These are phyloP conservation scores for Pseudeuparius sepicola DNA, from an alignment of 2,888 invertebrate species.

Conservation along the genomic window DNA sequence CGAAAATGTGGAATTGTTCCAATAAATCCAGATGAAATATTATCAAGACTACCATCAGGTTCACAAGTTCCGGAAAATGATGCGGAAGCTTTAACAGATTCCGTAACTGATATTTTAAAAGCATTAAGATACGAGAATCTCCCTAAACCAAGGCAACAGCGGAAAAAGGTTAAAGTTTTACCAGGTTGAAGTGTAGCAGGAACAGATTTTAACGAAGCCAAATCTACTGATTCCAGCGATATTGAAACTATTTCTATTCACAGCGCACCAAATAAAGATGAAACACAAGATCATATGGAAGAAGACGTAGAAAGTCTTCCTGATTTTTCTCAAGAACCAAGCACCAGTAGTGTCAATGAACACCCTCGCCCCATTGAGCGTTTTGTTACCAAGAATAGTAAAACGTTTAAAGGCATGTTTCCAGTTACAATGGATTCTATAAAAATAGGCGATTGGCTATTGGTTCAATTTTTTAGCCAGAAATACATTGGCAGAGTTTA, in stretches of 20 bases:
- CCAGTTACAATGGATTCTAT: slow-evolving; percentile 15
- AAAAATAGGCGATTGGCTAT: slow-evolving; percentile 14
- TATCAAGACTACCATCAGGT: slow-evolving; percentile 14
- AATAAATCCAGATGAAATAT: slow-evolving; percentile 1
- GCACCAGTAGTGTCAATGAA: slow-evolving; percentile 12
- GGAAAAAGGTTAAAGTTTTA: slow-evolving; percentile 16
- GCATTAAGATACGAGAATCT: slow-evolving; percentile 13
- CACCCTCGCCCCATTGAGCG: slow-evolving; percentile 10
- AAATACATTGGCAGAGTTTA: slow-evolving; percentile 15
- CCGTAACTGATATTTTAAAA: slow-evolving; percentile 13
- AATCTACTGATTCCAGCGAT: slow-evolving; percentile 15
- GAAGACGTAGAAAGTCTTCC: slow-evolving; percentile 15
- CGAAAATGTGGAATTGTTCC: slow-evolving; percentile 5
- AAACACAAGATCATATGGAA: slow-evolving; percentile 11
- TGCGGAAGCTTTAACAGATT: slow-evolving; percentile 14
- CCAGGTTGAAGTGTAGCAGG: slow-evolving; percentile 17
- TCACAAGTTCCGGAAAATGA: slow-evolving; percentile 15
- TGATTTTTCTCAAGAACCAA: slow-evolving; percentile 14
- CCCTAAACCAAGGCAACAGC: slow-evolving; percentile 15
- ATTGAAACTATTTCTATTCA: slow-evolving; percentile 2
- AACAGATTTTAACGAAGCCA: slow-evolving; percentile 17
- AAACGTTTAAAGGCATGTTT: slow-evolving; percentile 15
- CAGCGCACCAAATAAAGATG: slow-evolving; percentile 6
- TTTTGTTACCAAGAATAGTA: slow-evolving; percentile 17
- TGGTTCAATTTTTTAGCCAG: slow-evolving; percentile 15